Conservation (phyloP, 2,113 vertebrate genomes). For the Urocitellus parryii region DNA sequence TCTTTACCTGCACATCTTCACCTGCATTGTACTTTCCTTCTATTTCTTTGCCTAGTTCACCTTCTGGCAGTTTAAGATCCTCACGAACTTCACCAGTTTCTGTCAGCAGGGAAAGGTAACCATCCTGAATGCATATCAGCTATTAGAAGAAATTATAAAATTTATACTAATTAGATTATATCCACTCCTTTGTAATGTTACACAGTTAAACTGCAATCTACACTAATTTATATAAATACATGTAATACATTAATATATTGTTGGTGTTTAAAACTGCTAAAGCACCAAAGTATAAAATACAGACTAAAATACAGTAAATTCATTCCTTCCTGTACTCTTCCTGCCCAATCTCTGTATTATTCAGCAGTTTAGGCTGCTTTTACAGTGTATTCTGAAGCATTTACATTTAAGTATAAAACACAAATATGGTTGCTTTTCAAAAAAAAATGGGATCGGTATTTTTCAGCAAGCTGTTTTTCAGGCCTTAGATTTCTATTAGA, state of each 20-base stretch:
- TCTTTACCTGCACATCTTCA: constrained; percentile 95
- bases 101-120: constrained; percentile 95
- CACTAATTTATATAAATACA: constrained; percentile 8
- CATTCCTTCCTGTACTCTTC: background rate
- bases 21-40: constrained; percentile 94
- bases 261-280: constrained; percentile 36
- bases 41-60: constrained; percentile 97
- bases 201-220: constrained; percentile 20
- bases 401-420: background rate
- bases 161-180: constrained; percentile 42
- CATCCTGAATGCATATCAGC: constrained; percentile 96
- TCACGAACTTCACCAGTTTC: constrained; percentile 97
- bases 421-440: background rate
- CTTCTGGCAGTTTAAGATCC: constrained; percentile 96
- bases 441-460: background rate
- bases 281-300: background rate
- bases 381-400: background rate
- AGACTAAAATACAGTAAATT: background rate
- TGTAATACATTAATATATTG: background rate
- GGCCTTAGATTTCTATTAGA: constrained; percentile 28
- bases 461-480: constrained; percentile 50
- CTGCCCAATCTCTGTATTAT: background rate
- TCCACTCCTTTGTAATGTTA: constrained; percentile 10
- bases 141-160: constrained; percentile 80
- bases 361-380: background rate